phyloP scores from a whole-genome alignment of 2,113 vertebrate genomes.

The Polypterus senegalus region DNA sequence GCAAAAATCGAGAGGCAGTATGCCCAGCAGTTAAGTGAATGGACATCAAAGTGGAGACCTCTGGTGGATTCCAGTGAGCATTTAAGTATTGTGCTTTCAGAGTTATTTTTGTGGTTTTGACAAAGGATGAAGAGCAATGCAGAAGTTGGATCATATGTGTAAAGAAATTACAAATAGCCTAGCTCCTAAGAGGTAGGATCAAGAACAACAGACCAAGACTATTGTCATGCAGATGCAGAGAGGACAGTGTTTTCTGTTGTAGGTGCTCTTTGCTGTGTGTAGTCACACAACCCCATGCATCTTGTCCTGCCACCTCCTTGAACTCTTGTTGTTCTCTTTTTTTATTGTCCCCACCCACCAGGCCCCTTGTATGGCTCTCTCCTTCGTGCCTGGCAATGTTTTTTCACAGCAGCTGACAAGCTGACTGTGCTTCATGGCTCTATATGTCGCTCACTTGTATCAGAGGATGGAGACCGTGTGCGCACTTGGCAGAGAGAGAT shows the following conservation, averaged over 20 bases:
- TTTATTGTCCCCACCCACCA: conserved; percentile 19
- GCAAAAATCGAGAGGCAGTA: conserved; percentile 62
- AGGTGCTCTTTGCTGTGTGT: conserved; percentile 7
- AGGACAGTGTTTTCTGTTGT: too few relatives aligned
- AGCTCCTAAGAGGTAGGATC: too few relatives aligned
- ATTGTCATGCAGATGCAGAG: background rate
- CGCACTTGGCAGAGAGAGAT: conserved; percentile 60
- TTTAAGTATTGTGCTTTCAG: background rate
- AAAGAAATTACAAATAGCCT: too few relatives aligned
- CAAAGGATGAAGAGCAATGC: background rate
- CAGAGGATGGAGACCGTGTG: conserved; percentile 50
- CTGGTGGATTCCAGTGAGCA: conserved; percentile 57
- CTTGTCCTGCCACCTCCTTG: background rate
- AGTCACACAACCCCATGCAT: conserved; percentile 6
- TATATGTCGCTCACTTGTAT: conserved; percentile 51
- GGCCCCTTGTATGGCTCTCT: conserved; percentile 65
- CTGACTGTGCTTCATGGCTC: conserved; percentile 52
- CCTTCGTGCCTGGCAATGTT: conserved; percentile 62
- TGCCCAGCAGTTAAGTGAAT: conserved; percentile 58
- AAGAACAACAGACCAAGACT: too few relatives aligned
- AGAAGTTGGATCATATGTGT: too few relatives aligned
- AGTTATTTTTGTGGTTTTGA: background rate
- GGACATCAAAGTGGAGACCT: conserved; percentile 66
- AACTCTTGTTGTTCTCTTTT: too few relatives aligned
- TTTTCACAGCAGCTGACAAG: conserved; percentile 59